A percentile compares a stretch with the other conserved stretches of the same genome.
phyloP scores from a whole-genome alignment of 1,140 invertebrate species.

The Acromyrmex heyeri region DNA sequence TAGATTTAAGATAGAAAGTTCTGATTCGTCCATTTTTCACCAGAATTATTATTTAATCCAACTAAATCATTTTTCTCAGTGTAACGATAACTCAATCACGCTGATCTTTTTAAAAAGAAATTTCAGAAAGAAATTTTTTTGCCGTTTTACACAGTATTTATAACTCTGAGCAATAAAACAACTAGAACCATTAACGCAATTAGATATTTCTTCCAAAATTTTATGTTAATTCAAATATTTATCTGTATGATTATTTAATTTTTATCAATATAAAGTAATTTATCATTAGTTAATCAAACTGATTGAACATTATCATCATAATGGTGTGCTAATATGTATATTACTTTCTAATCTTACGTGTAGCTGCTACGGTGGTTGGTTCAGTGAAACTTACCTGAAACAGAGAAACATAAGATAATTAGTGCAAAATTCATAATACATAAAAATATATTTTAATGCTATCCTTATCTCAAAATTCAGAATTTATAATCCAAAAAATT shows the following conservation, averaged over 20 bases:
- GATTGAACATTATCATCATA: background rate
- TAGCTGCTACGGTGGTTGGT: background rate
- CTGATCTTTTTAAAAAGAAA: background rate
- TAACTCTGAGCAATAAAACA: background rate
- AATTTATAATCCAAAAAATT: background rate
- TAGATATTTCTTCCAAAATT: background rate
- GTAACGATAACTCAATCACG: slow-evolving; percentile 17
- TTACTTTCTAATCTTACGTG: slow-evolving; percentile 20
- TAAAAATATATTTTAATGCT: background rate
- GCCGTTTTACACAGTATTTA: background rate
- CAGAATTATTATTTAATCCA: too few relatives aligned
- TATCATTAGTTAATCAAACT: background rate
- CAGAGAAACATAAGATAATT: slow-evolving; percentile 36
- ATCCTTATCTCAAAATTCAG: background rate
- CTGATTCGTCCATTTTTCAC: too few relatives aligned
- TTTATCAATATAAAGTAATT: background rate
- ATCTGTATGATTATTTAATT: background rate
- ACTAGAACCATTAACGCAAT: background rate
- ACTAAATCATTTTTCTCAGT: too few relatives aligned
- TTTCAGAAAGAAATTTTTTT: background rate
- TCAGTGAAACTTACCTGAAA: slow-evolving; percentile 70
- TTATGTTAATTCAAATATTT: background rate
- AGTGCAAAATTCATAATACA: slow-evolving; percentile 9
- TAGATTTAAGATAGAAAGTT: too few relatives aligned
- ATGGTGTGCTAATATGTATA: background rate